A percentile compares a stretch with the other conserved stretches of the same genome.
phyloP scores from a whole-genome alignment of 2,888 invertebrate species.

The Sialis lutaria region DNA sequence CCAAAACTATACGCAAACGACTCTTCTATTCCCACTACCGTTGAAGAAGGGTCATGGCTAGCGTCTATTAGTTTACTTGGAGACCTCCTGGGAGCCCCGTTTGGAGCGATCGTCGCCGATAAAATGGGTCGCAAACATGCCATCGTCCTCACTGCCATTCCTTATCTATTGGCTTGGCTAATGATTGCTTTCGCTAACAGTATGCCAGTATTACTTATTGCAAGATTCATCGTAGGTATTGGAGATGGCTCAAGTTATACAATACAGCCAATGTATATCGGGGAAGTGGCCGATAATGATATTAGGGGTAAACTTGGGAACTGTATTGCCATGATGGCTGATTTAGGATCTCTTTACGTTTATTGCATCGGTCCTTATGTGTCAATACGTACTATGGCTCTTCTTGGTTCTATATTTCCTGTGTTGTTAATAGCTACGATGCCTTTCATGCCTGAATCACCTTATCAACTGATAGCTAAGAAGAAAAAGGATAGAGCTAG shows the following conservation, averaged over 20 bases:
- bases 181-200: slow-evolving; percentile 1
- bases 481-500: slow-evolving; percentile 27
- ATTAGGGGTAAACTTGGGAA: slow-evolving; percentile 40
- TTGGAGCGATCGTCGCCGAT: slow-evolving; percentile 4
- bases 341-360: slow-evolving; percentile 38
- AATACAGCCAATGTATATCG: slow-evolving; percentile 36
- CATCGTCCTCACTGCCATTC: not conserved
- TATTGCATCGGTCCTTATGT: slow-evolving; percentile 42
- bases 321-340: slow-evolving; percentile 35
- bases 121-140: slow-evolving; percentile 2
- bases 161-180: slow-evolving; percentile 4
- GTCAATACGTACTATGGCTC: slow-evolving; percentile 32
- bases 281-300: slow-evolving; percentile 36
- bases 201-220: slow-evolving; percentile 1
- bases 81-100: slow-evolving; percentile 3
- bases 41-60: slow-evolving; percentile 4
- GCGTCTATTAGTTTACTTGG: slow-evolving; percentile 4
- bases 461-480: slow-evolving; percentile 28
- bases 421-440: slow-evolving; percentile 36
- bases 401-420: slow-evolving; percentile 38
- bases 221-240: slow-evolving; percentile 33
- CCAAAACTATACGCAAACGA: slow-evolving; percentile 4
- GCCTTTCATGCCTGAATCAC: slow-evolving; percentile 48
- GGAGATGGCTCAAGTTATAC: slow-evolving; percentile 27
- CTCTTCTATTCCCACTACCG: slow-evolving; percentile 2